Base-by-base conservation (phyloP, 2,888 invertebrate species). In the Plagodis dolabraria region DNA sequence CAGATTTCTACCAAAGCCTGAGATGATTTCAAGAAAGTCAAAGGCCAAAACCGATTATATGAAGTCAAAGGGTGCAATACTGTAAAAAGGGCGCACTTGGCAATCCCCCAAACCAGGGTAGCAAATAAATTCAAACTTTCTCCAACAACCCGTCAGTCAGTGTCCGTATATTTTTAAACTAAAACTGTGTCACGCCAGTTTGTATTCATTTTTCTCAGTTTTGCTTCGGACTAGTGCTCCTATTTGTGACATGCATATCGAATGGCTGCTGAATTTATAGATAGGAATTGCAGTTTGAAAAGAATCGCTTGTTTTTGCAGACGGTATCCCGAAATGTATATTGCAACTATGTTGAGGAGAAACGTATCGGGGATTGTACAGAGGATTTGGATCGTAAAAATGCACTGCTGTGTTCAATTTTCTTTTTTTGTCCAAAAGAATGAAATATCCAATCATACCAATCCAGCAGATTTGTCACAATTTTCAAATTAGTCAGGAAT, bases 141-240 rank as follows among this genome's bases (percentile, higher is more conserved):
- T 63, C 63, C 45, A 67, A 60, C 63, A 49, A 65, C 43, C 72
- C 64, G 75, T 77, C 79, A 70, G 61, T 77, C 78, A 78, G 67
- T 69, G 76, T 75, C 78, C 68, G 68, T 72, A 60, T 74, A 71
- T 74, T 77, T 70, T 70, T 52, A 68, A 67, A 72, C 66, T 70
- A 63, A 64, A 76, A 70, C 71, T 66, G 52, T 70, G 73, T 68
- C 71, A 65, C 57, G 45, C 35, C 22, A 43, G 42, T 49, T 60
- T 59, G 53, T 58, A 50, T 63, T 57, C 53, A 63, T 65, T 67
- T 62, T 65, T 65, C 61, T 63, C 47, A 50, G 60, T 57, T 63
- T 53, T 53, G 50, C 46, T 61, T 33, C 42, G 47, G 44, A 33
- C 4, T 42, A 36, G 35, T 49, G 33, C 50, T 57, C 51, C 51